Percentiles rank a stretch among this genome's conserved stretches.
Evolutionary conservation across 2,888 invertebrate species (phyloP).

Genomic region (Koerneria pararmatus): DNA sequence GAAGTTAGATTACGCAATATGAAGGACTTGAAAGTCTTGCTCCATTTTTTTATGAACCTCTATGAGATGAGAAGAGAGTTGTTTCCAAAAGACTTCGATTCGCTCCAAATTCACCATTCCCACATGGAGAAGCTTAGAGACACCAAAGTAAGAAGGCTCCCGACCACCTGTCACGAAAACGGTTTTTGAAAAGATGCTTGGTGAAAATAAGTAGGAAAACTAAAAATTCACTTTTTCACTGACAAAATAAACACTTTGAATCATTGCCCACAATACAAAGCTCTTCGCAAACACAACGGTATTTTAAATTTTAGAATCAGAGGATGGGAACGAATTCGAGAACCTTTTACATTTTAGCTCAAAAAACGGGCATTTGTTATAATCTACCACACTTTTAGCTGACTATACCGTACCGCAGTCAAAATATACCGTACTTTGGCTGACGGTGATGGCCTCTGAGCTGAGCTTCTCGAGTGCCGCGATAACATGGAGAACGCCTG

Average conservation of each 20-base stretch:
- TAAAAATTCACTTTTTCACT: too few species aligned
- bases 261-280: not conserved
- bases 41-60: too few species aligned
- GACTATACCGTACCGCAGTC: not conserved
- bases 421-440: slow-evolving; percentile 2
- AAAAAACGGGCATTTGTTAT: too few species aligned
- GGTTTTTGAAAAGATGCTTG: slow-evolving; percentile 6
- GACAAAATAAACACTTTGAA: not conserved
- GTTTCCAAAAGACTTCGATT: slow-evolving; percentile 89
- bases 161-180: slow-evolving; percentile 57
- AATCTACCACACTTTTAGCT: slow-evolving; percentile 8
- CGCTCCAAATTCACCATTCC: slow-evolving; percentile 87
- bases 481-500: slow-evolving; percentile 71
- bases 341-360: too few species aligned
- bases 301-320: not conserved
- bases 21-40: too few species aligned
- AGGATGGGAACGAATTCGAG: too few species aligned
- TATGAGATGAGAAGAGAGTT: slow-evolving; percentile 87
- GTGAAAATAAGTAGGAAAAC: too few species aligned
- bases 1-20: too few species aligned
- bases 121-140: slow-evolving; percentile 95
- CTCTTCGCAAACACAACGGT: too few species aligned
- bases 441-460: slow-evolving; percentile 68
- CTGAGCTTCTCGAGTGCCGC: slow-evolving; percentile 92
- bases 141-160: slow-evolving; percentile 94